phyloP scores from a whole-genome alignment of 2,113 vertebrate genomes.

The human (Homo sapiens) region DNA sequence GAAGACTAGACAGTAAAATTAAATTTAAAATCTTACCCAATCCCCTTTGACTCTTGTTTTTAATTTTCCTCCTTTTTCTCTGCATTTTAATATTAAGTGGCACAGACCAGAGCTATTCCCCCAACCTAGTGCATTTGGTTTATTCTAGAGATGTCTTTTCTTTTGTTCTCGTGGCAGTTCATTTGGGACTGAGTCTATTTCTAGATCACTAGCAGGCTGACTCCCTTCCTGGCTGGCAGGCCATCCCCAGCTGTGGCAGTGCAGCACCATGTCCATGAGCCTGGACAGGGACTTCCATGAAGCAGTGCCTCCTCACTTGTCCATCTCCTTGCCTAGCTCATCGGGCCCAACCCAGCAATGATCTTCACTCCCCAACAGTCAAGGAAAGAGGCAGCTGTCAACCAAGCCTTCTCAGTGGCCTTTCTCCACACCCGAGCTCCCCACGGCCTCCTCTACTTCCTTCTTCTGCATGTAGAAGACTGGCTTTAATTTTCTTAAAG shows the following conservation, averaged over 20 bases:
- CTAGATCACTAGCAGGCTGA: background rate
- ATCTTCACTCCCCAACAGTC: background rate
- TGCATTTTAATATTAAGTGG: background rate
- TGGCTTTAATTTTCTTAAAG: background rate
- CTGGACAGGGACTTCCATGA: accelerated
- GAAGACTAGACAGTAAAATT: background rate
- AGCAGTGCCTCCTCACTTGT: accelerated
- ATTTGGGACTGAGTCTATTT: background rate
- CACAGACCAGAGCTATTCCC: no score
- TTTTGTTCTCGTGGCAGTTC: background rate
- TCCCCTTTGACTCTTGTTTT: background rate
- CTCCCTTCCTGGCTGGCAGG: background rate
- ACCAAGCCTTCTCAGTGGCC: no score
- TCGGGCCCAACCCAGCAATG: background rate
- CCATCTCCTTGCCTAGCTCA: background rate
- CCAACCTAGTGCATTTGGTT: background rate
- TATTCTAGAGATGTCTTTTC: background rate
- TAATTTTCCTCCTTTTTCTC: background rate
- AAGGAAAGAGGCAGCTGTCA: accelerated
- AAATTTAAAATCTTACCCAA: background rate
- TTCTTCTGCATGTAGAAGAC: background rate
- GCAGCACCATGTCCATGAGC: background rate
- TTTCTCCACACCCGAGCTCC: background rate
- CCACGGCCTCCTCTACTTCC: accelerated
- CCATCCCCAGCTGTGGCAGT: accelerated